Percentiles rank a stretch among this genome's conserved stretches.
Conservation (phyloP, 2,888 invertebrate species). For the Zaprionus bogoriensis region DNA sequence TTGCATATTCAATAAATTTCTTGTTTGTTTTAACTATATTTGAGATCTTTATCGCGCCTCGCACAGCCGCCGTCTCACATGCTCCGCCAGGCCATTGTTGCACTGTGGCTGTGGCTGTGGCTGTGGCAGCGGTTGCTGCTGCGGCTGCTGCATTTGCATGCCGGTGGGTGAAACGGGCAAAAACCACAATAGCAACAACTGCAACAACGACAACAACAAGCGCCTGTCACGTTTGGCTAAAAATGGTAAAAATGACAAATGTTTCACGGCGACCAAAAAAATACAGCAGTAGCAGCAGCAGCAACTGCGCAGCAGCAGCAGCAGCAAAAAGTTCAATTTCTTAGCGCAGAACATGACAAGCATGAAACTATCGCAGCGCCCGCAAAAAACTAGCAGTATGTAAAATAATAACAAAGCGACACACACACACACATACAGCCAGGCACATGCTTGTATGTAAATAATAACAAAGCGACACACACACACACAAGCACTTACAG, state of each 20-base stretch:
- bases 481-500: constrained; percentile 4
- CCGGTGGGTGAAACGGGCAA: constrained; percentile 67
- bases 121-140: constrained; percentile 58
- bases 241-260: constrained; percentile 78
- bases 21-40: constrained; percentile 78
- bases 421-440: constrained; percentile 37
- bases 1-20: constrained; percentile 78
- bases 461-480: constrained; percentile 59
- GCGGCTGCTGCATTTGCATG: constrained; percentile 66
- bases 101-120: constrained; percentile 27
- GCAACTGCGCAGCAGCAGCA: constrained; percentile 9
- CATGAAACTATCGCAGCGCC: constrained; percentile 64
- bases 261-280: constrained; percentile 71
- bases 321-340: constrained; percentile 67
- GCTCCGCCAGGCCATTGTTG: constrained; percentile 46
- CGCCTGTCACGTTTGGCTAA: constrained; percentile 76
- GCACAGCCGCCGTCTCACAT: constrained; percentile 1
- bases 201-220: constrained; percentile 50
- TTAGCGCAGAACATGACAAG: constrained; percentile 73
- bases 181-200: constrained; percentile 18
- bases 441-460: no score
- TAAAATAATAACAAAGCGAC: constrained; percentile 68
- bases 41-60: constrained; percentile 70
- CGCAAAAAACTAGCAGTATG: constrained; percentile 50
- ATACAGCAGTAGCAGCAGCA: constrained; percentile 36